Percentiles rank a stretch among this genome's conserved stretches.
Evolutionary conservation across 2,888 invertebrate species (phyloP).

Genomic region (Zygaena filipendulae): DNA sequence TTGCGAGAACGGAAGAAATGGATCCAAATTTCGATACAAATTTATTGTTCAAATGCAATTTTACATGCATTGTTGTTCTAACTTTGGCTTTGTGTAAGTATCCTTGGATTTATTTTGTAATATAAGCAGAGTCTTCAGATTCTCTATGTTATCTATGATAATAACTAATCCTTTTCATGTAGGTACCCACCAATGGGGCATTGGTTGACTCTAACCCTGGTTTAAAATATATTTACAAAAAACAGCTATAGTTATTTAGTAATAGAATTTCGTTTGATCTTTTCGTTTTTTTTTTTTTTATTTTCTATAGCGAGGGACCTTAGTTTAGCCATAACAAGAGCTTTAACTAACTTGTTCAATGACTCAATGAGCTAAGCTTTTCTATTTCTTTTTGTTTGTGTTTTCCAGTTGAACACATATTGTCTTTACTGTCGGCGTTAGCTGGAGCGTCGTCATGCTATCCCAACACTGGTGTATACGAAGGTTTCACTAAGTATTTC

Average conservation of each 20-base stretch:
- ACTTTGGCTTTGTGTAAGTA: conserved; percentile 35
- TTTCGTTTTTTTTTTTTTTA: not conserved
- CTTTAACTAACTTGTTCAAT: too few relatives aligned
- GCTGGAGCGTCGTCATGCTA: conserved; percentile 34
- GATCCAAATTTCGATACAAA: conserved; percentile 35
- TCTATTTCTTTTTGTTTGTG: conserved; percentile 1
- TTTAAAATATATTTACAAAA: too few relatives aligned
- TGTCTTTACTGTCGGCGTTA: conserved; percentile 41
- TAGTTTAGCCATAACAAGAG: too few relatives aligned
- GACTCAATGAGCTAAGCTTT: too few relatives aligned
- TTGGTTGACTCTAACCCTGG: too few relatives aligned
- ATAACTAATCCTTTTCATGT: too few relatives aligned
- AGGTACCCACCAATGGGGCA: too few relatives aligned
- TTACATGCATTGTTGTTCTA: conserved; percentile 41
- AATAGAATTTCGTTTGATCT: conserved; percentile 1
- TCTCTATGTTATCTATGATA: too few relatives aligned
- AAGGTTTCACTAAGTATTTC: conserved; percentile 39
- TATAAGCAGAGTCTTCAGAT: not conserved
- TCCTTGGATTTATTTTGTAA: not conserved
- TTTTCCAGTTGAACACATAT: conserved; percentile 41
- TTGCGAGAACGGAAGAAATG: conserved; percentile 35
- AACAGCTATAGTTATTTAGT: not conserved
- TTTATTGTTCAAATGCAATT: conserved; percentile 33
- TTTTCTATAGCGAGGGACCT: too few relatives aligned
- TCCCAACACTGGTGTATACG: conserved; percentile 24